Conservation (phyloP, 2,113 vertebrate species). For the Oreotrochilus melanogaster region DNA sequence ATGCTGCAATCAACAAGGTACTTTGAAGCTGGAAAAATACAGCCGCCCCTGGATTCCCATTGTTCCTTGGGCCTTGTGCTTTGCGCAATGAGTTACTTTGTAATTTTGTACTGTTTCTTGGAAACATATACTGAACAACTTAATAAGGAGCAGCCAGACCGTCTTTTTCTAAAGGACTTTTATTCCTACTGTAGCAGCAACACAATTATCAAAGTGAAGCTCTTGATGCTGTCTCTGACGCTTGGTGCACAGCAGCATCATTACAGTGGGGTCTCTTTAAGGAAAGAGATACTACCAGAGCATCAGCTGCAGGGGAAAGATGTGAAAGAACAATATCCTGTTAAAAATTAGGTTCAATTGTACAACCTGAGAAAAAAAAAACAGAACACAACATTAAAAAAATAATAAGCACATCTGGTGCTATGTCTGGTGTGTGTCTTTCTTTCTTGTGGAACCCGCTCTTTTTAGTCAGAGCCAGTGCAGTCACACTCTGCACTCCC, state of each 20-base stretch:
- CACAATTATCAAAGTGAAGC: neutral
- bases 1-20: neutral
- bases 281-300: neutral
- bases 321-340: neutral
- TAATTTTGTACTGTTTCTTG: neutral
- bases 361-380: neutral
- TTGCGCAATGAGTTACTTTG: fast-evolving
- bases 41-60: neutral
- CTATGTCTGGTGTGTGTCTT: neutral
- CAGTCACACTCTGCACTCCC: neutral
- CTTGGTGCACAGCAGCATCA: neutral
- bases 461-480: neutral
- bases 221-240: neutral
- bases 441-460: neutral
- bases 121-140: neutral
- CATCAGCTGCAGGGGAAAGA: neutral
- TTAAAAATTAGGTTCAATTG: neutral
- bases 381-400: neutral
- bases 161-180: neutral
- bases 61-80: neutral
- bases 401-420: neutral
- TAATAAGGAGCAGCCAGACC: neutral
- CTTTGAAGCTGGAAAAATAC: neutral
- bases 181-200: neutral
- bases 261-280: neutral